Evolutionary conservation across 2,113 vertebrate genomes (phyloP).

Genomic region (Cervus canadensis): DNA sequence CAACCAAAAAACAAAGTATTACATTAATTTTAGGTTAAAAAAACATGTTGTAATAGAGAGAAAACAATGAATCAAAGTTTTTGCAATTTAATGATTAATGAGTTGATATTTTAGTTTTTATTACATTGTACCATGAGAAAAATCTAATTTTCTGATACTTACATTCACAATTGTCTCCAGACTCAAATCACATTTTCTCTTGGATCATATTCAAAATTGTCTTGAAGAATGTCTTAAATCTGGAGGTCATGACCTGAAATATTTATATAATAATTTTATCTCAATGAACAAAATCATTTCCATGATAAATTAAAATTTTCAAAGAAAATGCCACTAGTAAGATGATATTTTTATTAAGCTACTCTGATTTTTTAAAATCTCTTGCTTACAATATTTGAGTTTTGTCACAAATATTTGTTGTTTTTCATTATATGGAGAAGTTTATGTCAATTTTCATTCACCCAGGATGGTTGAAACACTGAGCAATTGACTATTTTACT

Average conservation of each 20-base stretch:
- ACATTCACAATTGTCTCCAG: conserved; percentile 50
- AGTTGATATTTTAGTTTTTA: conserved; percentile 30
- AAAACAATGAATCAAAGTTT: conserved; percentile 5
- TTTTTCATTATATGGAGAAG: not conserved
- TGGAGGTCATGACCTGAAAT: conserved; percentile 52
- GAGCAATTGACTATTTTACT: not conserved
- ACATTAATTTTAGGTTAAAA: conserved; percentile 16
- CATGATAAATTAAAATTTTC: not conserved
- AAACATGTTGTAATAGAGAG: not conserved
- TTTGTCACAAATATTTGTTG: not conserved
- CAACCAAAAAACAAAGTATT: not conserved
- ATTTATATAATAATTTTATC: conserved; percentile 22
- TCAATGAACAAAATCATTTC: not conserved
- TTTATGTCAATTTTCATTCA: not conserved
- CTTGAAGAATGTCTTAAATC: conserved; percentile 30
- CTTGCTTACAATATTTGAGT: not conserved
- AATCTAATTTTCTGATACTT: conserved; percentile 57
- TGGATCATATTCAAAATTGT: not conserved
- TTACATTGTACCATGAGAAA: conserved; percentile 47
- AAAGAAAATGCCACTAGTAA: not conserved
- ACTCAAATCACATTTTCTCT: conserved; percentile 51
- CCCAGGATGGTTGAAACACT: not conserved
- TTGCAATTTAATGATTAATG: conserved; percentile 25
- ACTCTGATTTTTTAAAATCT: not conserved
- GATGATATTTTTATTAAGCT: not conserved